Percentiles rank a stretch among this genome's conserved stretches.
Evolutionary conservation across 1,140 invertebrate species (phyloP).

Genomic region (Diorhabda sublineata): DNA sequence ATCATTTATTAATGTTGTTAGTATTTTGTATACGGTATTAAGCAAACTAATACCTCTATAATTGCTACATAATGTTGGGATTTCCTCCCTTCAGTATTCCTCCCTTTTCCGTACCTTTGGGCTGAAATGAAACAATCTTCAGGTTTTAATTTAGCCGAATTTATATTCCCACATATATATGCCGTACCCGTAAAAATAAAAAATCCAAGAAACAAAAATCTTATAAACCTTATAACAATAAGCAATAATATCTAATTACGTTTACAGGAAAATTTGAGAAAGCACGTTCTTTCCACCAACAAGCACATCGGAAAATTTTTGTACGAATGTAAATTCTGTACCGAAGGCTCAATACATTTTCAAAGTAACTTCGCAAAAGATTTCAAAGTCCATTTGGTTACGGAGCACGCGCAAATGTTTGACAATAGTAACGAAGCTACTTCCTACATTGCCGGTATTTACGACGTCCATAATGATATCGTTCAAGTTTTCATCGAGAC

Average conservation of each 20-base stretch:
- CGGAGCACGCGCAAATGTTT: constrained; percentile 52
- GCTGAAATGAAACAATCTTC: no score
- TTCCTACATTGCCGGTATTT: constrained; percentile 50
- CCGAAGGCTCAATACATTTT: constrained; percentile 42
- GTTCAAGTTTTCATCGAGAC: constrained; percentile 7
- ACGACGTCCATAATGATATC: constrained; percentile 45
- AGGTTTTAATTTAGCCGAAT: no score
- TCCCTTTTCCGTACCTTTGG: no score
- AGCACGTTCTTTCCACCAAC: constrained; percentile 76
- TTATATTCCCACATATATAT: no score
- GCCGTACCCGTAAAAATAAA: no score
- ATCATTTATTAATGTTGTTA: no score
- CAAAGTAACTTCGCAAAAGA: constrained; percentile 63
- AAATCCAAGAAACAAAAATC: no score
- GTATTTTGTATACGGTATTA: no score
- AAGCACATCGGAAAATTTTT: constrained; percentile 72
- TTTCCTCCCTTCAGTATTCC: no score
- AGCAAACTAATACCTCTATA: no score
- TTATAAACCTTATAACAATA: no score
- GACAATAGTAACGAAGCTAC: constrained; percentile 48
- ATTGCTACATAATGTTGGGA: no score
- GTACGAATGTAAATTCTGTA: constrained; percentile 69
- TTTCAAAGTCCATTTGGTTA: constrained; percentile 61
- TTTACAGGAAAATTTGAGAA: constrained; percentile 77
- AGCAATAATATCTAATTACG: background rate